Percentiles rank a stretch among this genome's conserved stretches.
Evolutionary conservation across 2,113 vertebrate species (phyloP).

Genomic region (Siniperca chuatsi): DNA sequence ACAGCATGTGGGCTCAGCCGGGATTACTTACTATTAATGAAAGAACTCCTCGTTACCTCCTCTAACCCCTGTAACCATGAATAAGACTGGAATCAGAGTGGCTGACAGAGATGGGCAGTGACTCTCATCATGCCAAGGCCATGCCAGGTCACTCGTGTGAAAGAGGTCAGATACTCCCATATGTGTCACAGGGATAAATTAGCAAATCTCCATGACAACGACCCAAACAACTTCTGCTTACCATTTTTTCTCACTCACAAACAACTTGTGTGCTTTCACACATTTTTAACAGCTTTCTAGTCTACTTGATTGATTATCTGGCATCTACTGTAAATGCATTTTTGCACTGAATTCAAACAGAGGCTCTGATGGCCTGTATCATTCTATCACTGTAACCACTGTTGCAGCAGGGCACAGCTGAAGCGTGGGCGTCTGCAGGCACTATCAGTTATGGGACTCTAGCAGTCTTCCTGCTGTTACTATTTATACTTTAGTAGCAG

Average conservation of each 20-base stretch:
- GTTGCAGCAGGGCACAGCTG: conserved; percentile 54
- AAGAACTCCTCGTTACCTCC: conserved; percentile 1
- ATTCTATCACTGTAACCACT: conserved; percentile 23
- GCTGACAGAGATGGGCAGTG: conserved; percentile 40
- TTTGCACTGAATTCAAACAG: conserved; percentile 22
- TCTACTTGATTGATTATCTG: conserved; percentile 8
- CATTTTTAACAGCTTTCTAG: conserved; percentile 9
- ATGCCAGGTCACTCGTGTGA: conserved; percentile 71
- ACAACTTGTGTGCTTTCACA: conserved; percentile 9
- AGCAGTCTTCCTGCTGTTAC: conserved; percentile 61
- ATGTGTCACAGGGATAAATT: conserved; percentile 53
- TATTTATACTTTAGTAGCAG: conserved; percentile 65
- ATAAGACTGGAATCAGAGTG: conserved; percentile 21
- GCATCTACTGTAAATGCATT: conserved; percentile 8
- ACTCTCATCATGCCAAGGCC: conserved; percentile 61
- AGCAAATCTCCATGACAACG: conserved; percentile 49
- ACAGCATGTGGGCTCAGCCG: not conserved
- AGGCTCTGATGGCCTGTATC: conserved; percentile 29
- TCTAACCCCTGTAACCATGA: conserved; percentile 23
- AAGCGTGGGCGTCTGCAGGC: conserved; percentile 63
- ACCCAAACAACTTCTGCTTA: conserved; percentile 20
- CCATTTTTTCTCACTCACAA: conserved; percentile 17
- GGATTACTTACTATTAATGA: conserved; percentile 29
- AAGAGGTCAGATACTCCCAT: conserved; percentile 70
- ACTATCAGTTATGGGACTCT: conserved; percentile 56